Conservation (phyloP, 2,797 vertebrate species). For the Neosalanx taihuensis region DNA sequence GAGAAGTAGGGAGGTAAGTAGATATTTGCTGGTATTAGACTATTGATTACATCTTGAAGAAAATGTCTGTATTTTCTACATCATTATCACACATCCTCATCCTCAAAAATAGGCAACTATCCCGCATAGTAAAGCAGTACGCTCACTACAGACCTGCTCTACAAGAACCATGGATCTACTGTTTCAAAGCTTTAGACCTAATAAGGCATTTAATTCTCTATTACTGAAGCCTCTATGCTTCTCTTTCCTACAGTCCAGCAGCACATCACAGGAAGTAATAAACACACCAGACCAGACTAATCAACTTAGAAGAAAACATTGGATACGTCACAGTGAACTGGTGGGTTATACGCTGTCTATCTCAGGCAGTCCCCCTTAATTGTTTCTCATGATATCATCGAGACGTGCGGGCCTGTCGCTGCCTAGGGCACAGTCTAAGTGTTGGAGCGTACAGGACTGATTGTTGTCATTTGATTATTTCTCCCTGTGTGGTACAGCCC, state of each 20-base stretch:
- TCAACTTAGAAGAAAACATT: conserved; percentile 27
- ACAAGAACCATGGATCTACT: background rate
- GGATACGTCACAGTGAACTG: conserved; percentile 14
- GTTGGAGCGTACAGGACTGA: conserved; percentile 24
- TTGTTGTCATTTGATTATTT: conserved; percentile 30
- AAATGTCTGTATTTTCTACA: conserved; percentile 6
- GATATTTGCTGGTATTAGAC: conserved; percentile 3
- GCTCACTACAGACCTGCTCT: background rate
- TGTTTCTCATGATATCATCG: conserved; percentile 16
- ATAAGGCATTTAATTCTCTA: no score
- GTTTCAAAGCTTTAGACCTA: background rate
- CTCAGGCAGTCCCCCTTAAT: conserved; percentile 21
- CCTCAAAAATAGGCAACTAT: background rate
- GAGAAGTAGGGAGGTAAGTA: conserved; percentile 23
- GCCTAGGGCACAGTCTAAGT: conserved; percentile 1
- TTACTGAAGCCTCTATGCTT: background rate
- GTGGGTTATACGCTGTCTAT: background rate
- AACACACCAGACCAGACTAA: conserved; percentile 31
- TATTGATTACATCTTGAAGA: background rate
- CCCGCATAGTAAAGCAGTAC: background rate
- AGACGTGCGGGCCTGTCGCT: conserved; percentile 1
- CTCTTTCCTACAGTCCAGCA: background rate
- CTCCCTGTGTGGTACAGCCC: conserved; percentile 31
- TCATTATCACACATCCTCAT: background rate
- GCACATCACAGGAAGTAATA: conserved; percentile 9